Percentiles rank a stretch among this genome's conserved stretches.
Conservation (phyloP, 1,140 invertebrate genomes). For the Gonatopus flavifemur region DNA sequence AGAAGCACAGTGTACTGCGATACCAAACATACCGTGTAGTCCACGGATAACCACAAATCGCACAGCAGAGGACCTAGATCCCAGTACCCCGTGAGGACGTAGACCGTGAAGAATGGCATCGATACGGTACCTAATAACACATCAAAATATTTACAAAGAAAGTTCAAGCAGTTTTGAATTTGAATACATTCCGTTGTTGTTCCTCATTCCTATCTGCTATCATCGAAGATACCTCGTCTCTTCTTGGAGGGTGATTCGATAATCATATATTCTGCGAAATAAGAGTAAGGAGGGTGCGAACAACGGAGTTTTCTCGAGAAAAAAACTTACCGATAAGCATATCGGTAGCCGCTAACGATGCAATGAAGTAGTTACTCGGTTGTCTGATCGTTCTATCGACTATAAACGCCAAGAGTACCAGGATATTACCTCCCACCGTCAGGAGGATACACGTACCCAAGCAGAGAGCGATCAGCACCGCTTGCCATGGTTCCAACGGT, state of each 20-base stretch:
- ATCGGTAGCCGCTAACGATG: conserved; percentile 96
- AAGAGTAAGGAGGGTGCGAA: background rate
- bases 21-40: conserved; percentile 98
- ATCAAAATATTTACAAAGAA: background rate
- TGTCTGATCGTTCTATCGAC: conserved; percentile 96
- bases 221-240: no score
- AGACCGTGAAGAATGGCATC: conserved; percentile 96
- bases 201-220: no score
- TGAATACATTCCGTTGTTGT: no score
- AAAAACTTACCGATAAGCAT: conserved; percentile 90
- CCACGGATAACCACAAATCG: conserved; percentile 98
- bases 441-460: conserved; percentile 86
- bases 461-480: conserved; percentile 87
- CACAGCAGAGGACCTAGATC: conserved; percentile 94
- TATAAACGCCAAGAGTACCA: conserved; percentile 95
- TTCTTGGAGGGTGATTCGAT: background rate
- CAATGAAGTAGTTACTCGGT: conserved; percentile 99
- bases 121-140: conserved; percentile 78
- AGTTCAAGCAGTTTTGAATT: background rate
- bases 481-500: conserved; percentile 89
- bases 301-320: background rate
- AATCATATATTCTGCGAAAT: background rate
- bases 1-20: conserved; percentile 99
- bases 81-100: conserved; percentile 96
- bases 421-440: conserved; percentile 93